Evolutionary conservation across 2,113 vertebrate genomes (phyloP), one percentile per base, ranked within the genome.

Genomic region (Nothocercus julius): DNA sequence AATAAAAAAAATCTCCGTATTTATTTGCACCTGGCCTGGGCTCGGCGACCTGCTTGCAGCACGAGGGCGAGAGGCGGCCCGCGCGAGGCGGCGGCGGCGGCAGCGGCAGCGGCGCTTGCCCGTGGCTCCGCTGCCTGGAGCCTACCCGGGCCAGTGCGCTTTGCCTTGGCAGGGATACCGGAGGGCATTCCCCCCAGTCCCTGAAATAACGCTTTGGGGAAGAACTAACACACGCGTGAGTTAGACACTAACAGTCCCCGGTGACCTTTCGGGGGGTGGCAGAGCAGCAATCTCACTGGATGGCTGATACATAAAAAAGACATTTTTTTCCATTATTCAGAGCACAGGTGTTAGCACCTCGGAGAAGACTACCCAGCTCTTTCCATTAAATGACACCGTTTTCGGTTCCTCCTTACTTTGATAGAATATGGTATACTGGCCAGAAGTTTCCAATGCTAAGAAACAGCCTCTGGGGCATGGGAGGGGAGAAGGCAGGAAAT

Each of bases 161-260:
- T 91, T 84, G 91, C 59, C 85, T 56, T 81, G 69, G 76, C 72
- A 40, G 9, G 13, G 38, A 4, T 56, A 38, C 24, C 61, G 17
- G 73, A 91, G 82, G 73, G 92, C 88, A 84, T 88, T 94, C 47
- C 80, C 69, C 82, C 56, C 69, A 61, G 38, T 67, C 75, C 76
- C 82, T 81, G 64, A 85, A 93, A 53, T 85, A 83, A 62, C 7
- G 6, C 69, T 84, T 84, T 30, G 69, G 74, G 93, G 96, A 89
- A 93, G 79, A 86, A 84, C 18, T 42, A 92, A 78, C 92, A 88
- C 87, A 68, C 84, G 2, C 10, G 30, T 45, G 53, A 82, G 83
- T 94, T 93, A 93, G 16, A 76, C 58, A 92, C 91, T 95, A 96
- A 95, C 92, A 5, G 6, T 47, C 77, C 38, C 1, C 47, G 47